Percentiles rank a stretch among this genome's conserved stretches.
Conservation (phyloP, 2,113 vertebrate species). For the Tringa solitaria region DNA sequence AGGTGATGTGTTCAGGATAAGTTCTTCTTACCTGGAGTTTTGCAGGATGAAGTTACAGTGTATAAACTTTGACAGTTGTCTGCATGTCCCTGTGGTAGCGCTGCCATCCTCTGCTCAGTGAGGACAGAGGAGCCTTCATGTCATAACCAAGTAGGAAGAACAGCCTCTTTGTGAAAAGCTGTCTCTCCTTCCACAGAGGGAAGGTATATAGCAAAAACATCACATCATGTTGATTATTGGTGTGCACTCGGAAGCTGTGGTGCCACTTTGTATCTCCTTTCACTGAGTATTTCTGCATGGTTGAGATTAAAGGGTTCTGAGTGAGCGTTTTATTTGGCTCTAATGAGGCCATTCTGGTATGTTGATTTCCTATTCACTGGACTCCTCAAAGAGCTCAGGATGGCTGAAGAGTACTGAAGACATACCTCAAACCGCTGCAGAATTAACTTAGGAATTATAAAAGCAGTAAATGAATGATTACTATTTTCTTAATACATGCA, state of each 20-base stretch:
- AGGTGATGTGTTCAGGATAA: background rate
- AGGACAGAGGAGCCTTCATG: rapidly evolving
- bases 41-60: background rate
- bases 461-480: slow-evolving; percentile 65
- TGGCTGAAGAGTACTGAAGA: slow-evolving; percentile 40
- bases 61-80: background rate
- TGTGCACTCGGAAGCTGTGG: background rate
- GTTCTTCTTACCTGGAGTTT: background rate
- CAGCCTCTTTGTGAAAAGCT: background rate
- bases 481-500: slow-evolving; percentile 65
- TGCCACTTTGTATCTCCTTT: background rate
- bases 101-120: background rate
- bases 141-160: background rate
- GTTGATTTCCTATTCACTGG: slow-evolving; percentile 52
- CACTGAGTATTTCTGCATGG: background rate
- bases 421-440: slow-evolving; percentile 51
- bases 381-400: slow-evolving; percentile 12
- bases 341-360: slow-evolving; percentile 30
- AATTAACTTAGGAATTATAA: slow-evolving; percentile 71
- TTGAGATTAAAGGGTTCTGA: background rate
- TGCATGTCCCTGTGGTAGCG: background rate
- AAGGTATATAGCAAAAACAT: background rate
- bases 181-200: background rate
- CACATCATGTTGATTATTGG: background rate
- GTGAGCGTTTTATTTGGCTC: slow-evolving; percentile 31